Conservation (phyloP, 2,888 invertebrate species). For the Drymonia ruficornis region DNA sequence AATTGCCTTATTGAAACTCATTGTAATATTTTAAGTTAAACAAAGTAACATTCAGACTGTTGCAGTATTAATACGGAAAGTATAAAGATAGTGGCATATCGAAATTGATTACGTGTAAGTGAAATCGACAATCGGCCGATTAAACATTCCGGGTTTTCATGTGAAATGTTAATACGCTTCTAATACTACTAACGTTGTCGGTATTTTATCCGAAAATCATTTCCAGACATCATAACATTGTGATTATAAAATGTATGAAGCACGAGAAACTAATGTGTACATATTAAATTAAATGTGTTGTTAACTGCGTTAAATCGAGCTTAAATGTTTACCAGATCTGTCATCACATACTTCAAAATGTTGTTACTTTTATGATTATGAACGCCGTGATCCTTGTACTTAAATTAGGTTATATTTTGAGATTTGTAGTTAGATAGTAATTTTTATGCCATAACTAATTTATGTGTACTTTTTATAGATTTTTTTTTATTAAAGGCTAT, state of each 20-base stretch:
- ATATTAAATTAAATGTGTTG: slow-evolving; percentile 30
- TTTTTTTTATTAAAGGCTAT: slow-evolving; percentile 60
- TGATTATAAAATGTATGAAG: slow-evolving; percentile 1
- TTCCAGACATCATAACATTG: slow-evolving; percentile 4
- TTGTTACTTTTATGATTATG: slow-evolving; percentile 24
- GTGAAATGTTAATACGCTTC: slow-evolving; percentile 42
- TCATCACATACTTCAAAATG: slow-evolving; percentile 44
- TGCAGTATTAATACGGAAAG: slow-evolving; percentile 72
- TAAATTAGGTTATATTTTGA: slow-evolving; percentile 70
- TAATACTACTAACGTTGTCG: slow-evolving; percentile 24
- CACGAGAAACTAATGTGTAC: slow-evolving; percentile 22
- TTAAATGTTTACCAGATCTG: slow-evolving; percentile 48
- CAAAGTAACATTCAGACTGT: slow-evolving; percentile 60
- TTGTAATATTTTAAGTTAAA: slow-evolving; percentile 39
- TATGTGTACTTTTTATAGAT: slow-evolving; percentile 72
- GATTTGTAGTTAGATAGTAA: slow-evolving; percentile 71
- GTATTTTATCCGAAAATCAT: slow-evolving; percentile 15
- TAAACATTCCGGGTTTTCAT: slow-evolving; percentile 46
- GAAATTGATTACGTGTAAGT: slow-evolving; percentile 47
- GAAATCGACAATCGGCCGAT: slow-evolving; percentile 32
- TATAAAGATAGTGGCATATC: slow-evolving; percentile 66
- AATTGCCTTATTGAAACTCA: slow-evolving; percentile 61
- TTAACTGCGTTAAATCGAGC: slow-evolving; percentile 34
- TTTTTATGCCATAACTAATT: slow-evolving; percentile 83
- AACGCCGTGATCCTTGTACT: slow-evolving; percentile 72